Conservation (phyloP, 2,888 invertebrate genomes). For the Teinopalpus imperialis region DNA sequence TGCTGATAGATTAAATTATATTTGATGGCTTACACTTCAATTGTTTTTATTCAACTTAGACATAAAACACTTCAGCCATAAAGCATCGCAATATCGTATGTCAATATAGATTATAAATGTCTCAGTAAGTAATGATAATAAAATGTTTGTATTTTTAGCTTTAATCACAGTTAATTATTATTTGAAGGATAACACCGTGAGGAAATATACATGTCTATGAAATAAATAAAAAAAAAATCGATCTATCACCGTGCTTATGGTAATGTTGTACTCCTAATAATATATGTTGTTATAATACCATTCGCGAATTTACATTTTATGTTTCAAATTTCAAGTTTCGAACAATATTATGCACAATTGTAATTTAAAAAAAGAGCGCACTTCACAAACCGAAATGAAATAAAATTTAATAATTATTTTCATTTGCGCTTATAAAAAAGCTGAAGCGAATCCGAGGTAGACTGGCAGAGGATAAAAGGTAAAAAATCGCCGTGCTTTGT, state of each 20-base stretch:
- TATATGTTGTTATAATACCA: too few species aligned
- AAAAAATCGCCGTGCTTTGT: slow-evolving; percentile 1
- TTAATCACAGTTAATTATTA: too few species aligned
- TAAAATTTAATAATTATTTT: slow-evolving; percentile 1
- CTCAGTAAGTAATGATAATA: too few species aligned
- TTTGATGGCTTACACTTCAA: slow-evolving; percentile 4
- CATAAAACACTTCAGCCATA: background rate
- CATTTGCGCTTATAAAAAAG: background rate
- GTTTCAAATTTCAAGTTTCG: background rate
- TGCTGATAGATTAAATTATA: background rate
- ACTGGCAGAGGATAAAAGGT: slow-evolving; percentile 1
- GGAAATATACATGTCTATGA: too few species aligned
- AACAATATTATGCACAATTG: background rate
- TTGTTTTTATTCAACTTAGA: background rate
- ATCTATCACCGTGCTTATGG: too few species aligned
- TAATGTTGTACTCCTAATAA: too few species aligned
- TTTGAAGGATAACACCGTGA: too few species aligned
- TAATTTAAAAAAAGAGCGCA: background rate
- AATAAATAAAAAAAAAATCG: too few species aligned
- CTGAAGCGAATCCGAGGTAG: background rate
- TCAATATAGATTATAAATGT: too few species aligned
- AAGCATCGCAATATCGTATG: too few species aligned
- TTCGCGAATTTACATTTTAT: too few species aligned
- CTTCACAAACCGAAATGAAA: background rate
- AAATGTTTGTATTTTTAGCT: too few species aligned